These are phyloP conservation scores for Anguilla rostrata DNA, from an alignment of 2,113 vertebrate species.

Conservation along the genomic window DNA sequence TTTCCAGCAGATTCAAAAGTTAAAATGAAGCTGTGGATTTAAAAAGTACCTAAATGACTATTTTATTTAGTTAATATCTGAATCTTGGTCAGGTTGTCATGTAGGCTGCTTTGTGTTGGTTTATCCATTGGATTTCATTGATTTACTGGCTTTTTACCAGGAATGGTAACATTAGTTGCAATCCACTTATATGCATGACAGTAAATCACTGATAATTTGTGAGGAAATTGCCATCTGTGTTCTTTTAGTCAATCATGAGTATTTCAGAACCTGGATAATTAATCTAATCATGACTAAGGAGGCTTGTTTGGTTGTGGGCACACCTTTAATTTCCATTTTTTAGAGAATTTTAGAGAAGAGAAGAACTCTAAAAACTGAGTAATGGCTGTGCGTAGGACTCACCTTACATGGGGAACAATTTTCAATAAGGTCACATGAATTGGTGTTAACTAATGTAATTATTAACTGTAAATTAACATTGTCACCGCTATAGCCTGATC, in stretches of 20 bases:
- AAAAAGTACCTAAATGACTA: too few species aligned
- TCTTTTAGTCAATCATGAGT: not conserved
- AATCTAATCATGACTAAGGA: not conserved
- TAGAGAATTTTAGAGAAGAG: not conserved
- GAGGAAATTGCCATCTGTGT: not conserved
- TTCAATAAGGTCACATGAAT: too few species aligned
- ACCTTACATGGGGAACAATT: not conserved
- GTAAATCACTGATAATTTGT: not conserved
- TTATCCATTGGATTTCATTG: not conserved
- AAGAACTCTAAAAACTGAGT: not conserved
- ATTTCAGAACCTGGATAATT: too few species aligned
- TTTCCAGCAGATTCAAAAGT: not conserved
- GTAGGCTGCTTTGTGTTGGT: not conserved
- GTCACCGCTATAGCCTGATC: not conserved
- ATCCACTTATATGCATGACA: not conserved
- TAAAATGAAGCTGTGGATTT: too few species aligned
- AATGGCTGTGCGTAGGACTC: not conserved
- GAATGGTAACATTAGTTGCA: not conserved
- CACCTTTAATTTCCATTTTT: not conserved
- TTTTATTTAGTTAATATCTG: too few species aligned
- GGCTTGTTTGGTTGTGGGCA: not conserved
- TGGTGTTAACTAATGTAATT: too few species aligned
- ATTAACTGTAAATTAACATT: not conserved
- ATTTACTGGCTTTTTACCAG: not conserved
- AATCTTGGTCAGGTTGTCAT: too few species aligned